phyloP scores from a whole-genome alignment of 2,113 vertebrate genomes.

The Platysternon megacephalum region DNA sequence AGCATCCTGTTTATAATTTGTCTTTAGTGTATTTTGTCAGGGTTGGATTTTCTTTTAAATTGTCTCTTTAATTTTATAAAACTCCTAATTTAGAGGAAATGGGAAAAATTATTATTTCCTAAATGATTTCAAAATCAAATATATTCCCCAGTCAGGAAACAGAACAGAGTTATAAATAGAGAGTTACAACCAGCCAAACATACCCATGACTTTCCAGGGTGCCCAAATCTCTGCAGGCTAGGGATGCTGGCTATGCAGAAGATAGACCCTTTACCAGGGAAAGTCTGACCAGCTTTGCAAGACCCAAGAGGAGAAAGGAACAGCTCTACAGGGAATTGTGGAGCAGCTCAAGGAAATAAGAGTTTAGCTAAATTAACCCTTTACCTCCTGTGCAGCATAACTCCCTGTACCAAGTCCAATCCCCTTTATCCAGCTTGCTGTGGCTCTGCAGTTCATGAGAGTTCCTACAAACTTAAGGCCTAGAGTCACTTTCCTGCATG shows the following conservation, averaged over 20 bases:
- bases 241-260: neutral
- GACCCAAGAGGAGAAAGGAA: neutral
- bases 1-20: neutral
- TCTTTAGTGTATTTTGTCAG: neutral
- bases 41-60: neutral
- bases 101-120: neutral
- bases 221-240: accelerated
- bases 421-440: neutral
- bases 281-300: neutral
- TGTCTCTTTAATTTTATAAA: neutral
- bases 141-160: neutral
- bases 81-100: neutral
- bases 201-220: neutral
- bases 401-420: neutral
- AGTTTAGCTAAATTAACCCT: neutral
- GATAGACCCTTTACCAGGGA: neutral
- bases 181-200: neutral
- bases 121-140: neutral
- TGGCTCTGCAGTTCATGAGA: neutral
- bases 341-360: neutral
- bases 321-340: neutral
- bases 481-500: neutral
- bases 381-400: neutral
- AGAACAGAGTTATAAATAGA: neutral
- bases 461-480: neutral